Base-by-base conservation (phyloP, 2,888 invertebrate genomes). In the Elgonia sp. region DNA sequence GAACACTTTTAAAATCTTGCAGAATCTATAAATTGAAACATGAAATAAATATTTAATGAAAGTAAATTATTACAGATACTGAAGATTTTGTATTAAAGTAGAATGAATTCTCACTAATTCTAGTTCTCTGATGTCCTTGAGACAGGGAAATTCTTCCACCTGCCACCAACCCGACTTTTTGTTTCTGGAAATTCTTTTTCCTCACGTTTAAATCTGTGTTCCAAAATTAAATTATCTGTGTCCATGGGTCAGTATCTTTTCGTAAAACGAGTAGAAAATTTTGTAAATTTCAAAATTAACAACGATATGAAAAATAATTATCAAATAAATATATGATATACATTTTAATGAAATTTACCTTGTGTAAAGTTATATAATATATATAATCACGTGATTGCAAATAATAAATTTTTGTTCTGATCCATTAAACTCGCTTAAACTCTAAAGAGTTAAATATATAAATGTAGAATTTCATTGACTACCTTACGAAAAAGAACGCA, bases 81-180 rank as follows among this genome's bases (percentile, higher is more conserved):
- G 1, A 16, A 55, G 8, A 3, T 60, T 46, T 14, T 10, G 14
- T 46, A 5, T 10, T 14, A 46, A 46, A 46, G 46, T 46, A 5
- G 14, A 46, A 5, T 14, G 46, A 29, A 60, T 60, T 60, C 60
- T 60, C 10, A 21, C 60, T 10, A 60, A 60, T 14, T 60, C 60
- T 20, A 60, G 9, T 9, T 7, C 60, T 10, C 29, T 10, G 12
- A 29, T 29, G 29, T 60, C 60, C 10, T 60, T 1, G n/a, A 65
- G 65, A n/a, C 65, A 65, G 14, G 65, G 65, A 65, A 65, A 65
- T 18, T 65, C 40, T 40, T 65, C n/a, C 4, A 65, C 4, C n/a
- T 65, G 65, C 65, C 65, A 65, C 65, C 65, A 65, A 18, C 65
- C 65, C 16, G 65, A 5, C 18, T 65, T n/a, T 40, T 65, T 65